Conservation (phyloP, 2,888 invertebrate species). For the Vesta saturnalis region DNA sequence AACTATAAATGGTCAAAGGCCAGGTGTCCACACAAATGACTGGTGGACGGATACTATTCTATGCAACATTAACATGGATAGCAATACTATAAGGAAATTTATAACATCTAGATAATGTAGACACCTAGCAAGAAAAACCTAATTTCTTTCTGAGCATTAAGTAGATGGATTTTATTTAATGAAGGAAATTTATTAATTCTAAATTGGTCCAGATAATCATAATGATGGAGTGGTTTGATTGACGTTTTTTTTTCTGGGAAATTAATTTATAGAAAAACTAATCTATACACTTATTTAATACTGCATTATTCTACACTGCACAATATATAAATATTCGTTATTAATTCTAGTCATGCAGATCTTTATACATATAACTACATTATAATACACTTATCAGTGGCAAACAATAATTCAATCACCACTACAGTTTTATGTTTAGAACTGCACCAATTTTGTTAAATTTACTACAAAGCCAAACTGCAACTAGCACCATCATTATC, state of each 20-base stretch:
- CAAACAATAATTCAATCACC: slow-evolving; percentile 14
- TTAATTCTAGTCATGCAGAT: slow-evolving; percentile 43
- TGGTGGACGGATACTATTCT: slow-evolving; percentile 59
- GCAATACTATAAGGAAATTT: slow-evolving; percentile 32
- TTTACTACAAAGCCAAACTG: slow-evolving; percentile 21
- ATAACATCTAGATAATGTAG: slow-evolving; percentile 42
- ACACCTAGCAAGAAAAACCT: slow-evolving; percentile 36
- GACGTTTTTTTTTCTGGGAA: slow-evolving; percentile 49
- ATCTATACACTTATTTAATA: slow-evolving; percentile 57
- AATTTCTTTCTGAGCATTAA: slow-evolving; percentile 39
- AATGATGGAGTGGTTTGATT: slow-evolving; percentile 46
- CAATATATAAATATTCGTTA: slow-evolving; percentile 48
- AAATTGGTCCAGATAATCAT: slow-evolving; percentile 54
- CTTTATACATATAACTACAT: slow-evolving; percentile 49
- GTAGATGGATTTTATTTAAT: slow-evolving; percentile 45
- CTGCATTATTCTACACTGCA: slow-evolving; percentile 53
- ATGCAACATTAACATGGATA: slow-evolving; percentile 49
- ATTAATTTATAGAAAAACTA: slow-evolving; percentile 56
- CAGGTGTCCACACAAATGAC: slow-evolving; percentile 44
- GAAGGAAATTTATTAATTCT: slow-evolving; percentile 44
- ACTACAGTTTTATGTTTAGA: slow-evolving; percentile 17
- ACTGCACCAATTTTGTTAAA: slow-evolving; percentile 19
- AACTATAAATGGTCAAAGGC: slow-evolving; percentile 19
- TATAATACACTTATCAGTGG: slow-evolving; percentile 41
- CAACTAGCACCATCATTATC: slow-evolving; percentile 28